Evolutionary conservation across 1,140 invertebrate species (phyloP).

Genomic region (Atta colombica): DNA sequence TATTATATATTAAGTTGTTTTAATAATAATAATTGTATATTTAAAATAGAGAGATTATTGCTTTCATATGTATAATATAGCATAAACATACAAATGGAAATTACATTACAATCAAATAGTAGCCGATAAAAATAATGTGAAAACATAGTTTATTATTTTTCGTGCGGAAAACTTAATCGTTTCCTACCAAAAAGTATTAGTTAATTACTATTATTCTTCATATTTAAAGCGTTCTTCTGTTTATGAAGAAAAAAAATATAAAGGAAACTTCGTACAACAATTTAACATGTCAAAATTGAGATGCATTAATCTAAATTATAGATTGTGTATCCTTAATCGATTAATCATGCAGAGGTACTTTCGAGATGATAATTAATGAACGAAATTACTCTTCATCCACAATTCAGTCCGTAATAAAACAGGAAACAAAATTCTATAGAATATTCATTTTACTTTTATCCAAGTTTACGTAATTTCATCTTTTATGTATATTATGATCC

Average conservation of each 20-base stretch:
- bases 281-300: background rate
- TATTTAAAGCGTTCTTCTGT: background rate
- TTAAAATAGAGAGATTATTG: background rate
- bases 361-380: conserved; percentile 21
- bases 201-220: conserved; percentile 1
- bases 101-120: background rate
- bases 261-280: background rate
- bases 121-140: background rate
- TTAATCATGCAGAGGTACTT: conserved; percentile 1
- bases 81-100: background rate
- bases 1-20: background rate
- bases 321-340: background rate
- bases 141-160: conserved; percentile 4
- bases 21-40: background rate
- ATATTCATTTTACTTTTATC: conserved; percentile 10
- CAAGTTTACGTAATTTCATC: conserved; percentile 26
- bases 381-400: background rate
- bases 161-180: background rate
- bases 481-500: background rate
- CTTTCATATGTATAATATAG: background rate
- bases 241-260: background rate
- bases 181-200: background rate
- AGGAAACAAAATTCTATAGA: background rate
- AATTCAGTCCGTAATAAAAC: background rate
- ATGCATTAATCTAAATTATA: conserved; percentile 17